These are phyloP conservation scores for Tragelaphus strepsiceros DNA, from an alignment of 2,113 vertebrate species.

Conservation along the genomic window DNA sequence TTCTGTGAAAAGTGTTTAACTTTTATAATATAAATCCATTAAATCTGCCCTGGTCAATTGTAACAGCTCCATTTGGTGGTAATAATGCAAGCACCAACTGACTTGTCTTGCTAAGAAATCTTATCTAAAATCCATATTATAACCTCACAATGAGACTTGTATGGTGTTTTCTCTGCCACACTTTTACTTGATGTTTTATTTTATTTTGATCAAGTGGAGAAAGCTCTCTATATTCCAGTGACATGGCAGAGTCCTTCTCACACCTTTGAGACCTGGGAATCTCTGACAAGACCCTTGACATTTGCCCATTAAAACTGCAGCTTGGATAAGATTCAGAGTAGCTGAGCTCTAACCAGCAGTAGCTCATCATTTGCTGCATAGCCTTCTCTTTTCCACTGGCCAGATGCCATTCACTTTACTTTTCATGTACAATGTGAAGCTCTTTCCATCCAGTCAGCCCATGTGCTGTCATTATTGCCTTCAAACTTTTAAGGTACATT, in stretches of 20 bases:
- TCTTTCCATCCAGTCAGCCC: neutral
- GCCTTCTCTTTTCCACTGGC: neutral
- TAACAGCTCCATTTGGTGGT: neutral
- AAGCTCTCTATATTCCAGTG: neutral
- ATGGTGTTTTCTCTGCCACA: neutral
- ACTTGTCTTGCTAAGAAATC: neutral
- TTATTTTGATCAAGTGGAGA: neutral
- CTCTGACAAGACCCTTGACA: neutral
- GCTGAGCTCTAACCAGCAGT: neutral
- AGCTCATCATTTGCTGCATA: neutral
- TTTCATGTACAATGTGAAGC: rapidly evolving
- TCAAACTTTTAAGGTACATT: neutral
- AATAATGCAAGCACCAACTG: neutral
- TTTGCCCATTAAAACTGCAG: neutral
- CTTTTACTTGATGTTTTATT: neutral
- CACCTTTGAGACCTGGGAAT: neutral
- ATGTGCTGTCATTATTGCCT: neutral
- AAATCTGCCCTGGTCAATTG: neutral
- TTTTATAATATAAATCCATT: neutral
- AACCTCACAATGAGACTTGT: neutral
- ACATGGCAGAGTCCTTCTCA: neutral
- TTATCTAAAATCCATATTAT: neutral
- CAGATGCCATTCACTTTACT: neutral
- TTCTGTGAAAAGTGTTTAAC: neutral
- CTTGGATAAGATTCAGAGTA: neutral